phyloP scores from a whole-genome alignment of 2,888 invertebrate species.

The Diarsia dahlii region DNA sequence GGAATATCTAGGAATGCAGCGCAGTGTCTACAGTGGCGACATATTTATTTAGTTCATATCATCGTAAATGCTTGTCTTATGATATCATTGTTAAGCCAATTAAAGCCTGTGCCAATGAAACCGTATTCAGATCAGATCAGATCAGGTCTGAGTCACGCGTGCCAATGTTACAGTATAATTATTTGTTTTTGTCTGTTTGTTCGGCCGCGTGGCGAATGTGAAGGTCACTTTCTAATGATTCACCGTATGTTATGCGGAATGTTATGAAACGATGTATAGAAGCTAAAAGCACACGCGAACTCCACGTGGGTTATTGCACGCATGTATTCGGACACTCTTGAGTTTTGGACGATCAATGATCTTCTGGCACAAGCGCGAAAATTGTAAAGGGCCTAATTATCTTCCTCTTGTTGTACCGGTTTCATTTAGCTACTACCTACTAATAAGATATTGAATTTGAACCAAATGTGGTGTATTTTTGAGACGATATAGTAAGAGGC shows the following conservation, averaged over 20 bases:
- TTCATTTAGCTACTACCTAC: neutral
- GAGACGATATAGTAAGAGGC: neutral
- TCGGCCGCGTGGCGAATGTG: constrained; percentile 70
- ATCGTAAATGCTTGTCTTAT: constrained; percentile 60
- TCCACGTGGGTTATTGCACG: constrained; percentile 42
- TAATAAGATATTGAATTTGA: neutral
- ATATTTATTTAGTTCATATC: constrained; percentile 54
- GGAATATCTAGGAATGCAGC: constrained; percentile 42
- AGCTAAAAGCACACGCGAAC: constrained; percentile 7
- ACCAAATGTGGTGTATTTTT: neutral
- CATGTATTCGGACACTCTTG: constrained; percentile 14
- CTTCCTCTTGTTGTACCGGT: neutral
- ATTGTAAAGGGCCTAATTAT: neutral
- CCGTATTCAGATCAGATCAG: constrained; percentile 68
- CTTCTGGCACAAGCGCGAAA: constrained; percentile 24
- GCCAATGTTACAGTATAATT: constrained; percentile 68
- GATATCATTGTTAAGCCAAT: constrained; percentile 64
- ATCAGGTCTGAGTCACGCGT: constrained; percentile 74
- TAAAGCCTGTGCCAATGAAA: constrained; percentile 47
- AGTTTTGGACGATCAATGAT: constrained; percentile 16
- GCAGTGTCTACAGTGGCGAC: constrained; percentile 28
- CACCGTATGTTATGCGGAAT: constrained; percentile 66
- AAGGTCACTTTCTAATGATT: constrained; percentile 84
- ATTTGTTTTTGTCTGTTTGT: constrained; percentile 72
- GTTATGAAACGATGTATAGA: constrained; percentile 63